A percentile compares a stretch with the other conserved stretches of the same genome.
phyloP scores from a whole-genome alignment of 2,113 vertebrate species.

The Clarias macrocephalus region DNA sequence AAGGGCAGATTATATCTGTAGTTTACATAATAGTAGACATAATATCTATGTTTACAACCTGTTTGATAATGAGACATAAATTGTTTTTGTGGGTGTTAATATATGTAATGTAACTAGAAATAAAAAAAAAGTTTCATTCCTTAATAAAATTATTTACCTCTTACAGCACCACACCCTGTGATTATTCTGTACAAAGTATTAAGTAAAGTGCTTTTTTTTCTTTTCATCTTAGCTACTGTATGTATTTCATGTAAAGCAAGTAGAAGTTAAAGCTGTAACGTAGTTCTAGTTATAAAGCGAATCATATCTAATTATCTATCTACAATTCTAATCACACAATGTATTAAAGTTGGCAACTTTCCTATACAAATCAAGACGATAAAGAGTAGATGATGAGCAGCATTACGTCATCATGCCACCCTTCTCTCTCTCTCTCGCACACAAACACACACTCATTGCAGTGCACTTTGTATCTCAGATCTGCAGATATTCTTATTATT shows the following conservation, averaged over 20 bases:
- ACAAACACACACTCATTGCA: neutral
- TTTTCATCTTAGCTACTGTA: neutral
- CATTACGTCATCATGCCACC: constrained; percentile 53
- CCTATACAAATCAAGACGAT: neutral
- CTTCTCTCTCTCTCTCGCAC: neutral
- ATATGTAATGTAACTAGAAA: neutral
- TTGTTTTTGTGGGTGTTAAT: too few relatives aligned
- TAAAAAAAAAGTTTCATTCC: neutral
- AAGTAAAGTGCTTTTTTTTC: neutral
- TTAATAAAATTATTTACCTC: neutral
- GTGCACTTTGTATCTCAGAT: neutral
- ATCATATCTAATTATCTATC: neutral
- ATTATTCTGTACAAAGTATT: neutral
- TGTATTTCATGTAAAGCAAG: too few relatives aligned
- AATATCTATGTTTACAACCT: neutral
- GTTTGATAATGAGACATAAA: neutral
- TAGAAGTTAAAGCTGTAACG: too few relatives aligned
- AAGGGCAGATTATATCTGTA: too few relatives aligned
- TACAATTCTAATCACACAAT: neutral
- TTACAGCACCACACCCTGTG: neutral
- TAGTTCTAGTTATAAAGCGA: neutral
- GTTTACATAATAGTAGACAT: neutral
- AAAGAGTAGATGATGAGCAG: constrained; percentile 14
- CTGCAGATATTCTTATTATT: neutral
- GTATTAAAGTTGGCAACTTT: neutral